Evolutionary conservation across 2,797 vertebrate species (phyloP), one percentile per base, ranked within the genome.

Genomic region (Neosalanx taihuensis): DNA sequence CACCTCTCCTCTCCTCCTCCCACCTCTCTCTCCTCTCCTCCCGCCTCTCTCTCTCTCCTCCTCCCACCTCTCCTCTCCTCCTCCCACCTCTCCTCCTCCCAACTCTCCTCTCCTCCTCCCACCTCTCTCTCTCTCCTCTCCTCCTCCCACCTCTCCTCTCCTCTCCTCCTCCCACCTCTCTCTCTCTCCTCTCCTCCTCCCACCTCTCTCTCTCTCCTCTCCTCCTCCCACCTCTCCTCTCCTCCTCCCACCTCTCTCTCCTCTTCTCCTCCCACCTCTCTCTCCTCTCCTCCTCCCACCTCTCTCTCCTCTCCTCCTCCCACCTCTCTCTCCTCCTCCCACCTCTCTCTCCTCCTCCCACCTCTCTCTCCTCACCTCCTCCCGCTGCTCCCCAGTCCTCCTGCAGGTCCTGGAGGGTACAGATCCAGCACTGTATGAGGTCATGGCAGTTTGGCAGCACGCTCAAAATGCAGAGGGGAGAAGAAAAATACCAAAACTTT

Each of bases 391-490:
- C 46, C 65, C 31, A 26, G 64, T 53, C 4, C 65, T 67, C 65
- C 65, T 53, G 65, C 65, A 31, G 65, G 65, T 5, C 65, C 49
- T 7, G 15, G 41, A 29, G 65, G 65, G 23, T 67, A 53, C 10
- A 15, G 49, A 12, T 53, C 41, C 46, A 30, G 41, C 23, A 46
- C 65, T 18, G 33, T 13, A 53, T 53, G 17, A 67, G 41, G 46
- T 53, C 64, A 67, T 56, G 6, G 10, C 63, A 41, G 63, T 64
- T 30, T 53, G 65, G 65, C 65, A 53, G 37, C 63, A 46, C 33
- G 46, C 35, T n/a, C 33, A 7, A 10, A 6, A 29, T 3, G 41
- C 17, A 49, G 10, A n/a, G 65, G 41, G 58, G 31, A 30, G 18
- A 18, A 30, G 31, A 46, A 46, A 12, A 5, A 46, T 6, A 5